Evolutionary conservation across 2,888 invertebrate species (phyloP), one percentile per base, ranked within the genome.

Genomic region (Mimachlamys varia): DNA sequence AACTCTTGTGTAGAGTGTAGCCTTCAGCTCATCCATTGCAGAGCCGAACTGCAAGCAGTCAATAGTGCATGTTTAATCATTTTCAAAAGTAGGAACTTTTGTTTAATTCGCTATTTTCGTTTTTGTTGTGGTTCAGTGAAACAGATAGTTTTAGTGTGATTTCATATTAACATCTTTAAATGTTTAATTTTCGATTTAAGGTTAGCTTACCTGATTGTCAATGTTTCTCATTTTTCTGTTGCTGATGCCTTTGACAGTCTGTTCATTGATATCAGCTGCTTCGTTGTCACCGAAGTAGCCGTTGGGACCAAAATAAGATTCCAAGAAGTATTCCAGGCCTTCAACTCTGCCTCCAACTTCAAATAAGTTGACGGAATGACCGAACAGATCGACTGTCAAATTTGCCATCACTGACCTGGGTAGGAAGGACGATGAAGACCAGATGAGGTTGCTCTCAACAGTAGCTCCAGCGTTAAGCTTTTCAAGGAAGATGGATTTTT

Each of bases 251-350:
- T 93, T 93, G 0, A 94, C 89, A 15, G 92, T 90, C 76, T 93
- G 93, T 87, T 93, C 93, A 1, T 91, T 89, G 27, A 92, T 92
- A 13, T 89, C 91, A 22, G 92, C 89, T 19, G 92, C 93, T 22
- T 93, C 93, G 12, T 93, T 92, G 49, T 97, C 97, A 37, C 97
- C 97, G 58, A 98, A 97, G 90, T 95, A 95, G 37, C 95, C 95
- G 90, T 95, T 93, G 2, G 98, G 98, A 4, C 98, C 95, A 96
- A 99, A 98, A 92, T 98, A 97, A 53, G 98, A 97, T 96, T 99
- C 98, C 89, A 98, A 97, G 96, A 98, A 98, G 93, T 98, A 93
- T 96, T 99, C 99, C 94, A 99, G 98, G 12, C 99, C 99, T 97
- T 99, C 98, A n/a, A 98, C 97, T 91, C 99, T 97, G 10, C 98